Evolutionary conservation across 2,113 vertebrate genomes (phyloP), one percentile per base, ranked within the genome.

Genomic region (Halichoeres trimaculatus): DNA sequence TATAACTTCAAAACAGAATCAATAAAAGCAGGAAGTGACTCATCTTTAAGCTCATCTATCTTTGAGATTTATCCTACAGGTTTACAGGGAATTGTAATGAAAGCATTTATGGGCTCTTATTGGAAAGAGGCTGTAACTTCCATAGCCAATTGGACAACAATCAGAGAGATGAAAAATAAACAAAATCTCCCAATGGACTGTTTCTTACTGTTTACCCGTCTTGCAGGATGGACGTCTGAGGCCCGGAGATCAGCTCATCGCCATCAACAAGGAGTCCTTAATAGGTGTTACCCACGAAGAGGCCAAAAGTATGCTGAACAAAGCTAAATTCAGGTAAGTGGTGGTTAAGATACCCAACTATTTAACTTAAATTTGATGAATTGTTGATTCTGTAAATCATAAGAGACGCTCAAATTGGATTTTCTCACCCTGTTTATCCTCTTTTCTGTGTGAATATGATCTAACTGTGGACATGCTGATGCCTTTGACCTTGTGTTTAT

Each of bases 211-310:
- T 19, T 17, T 45, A 45, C 43, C 0, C 79, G 35, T 82, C 64
- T 40, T 87, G 57, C 87, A 98, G 96, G 96, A 97, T 30, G 96
- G 96, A 67, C 94, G 95, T 1, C 91, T 97, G 38, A 90, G 95
- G 70, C 94, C 94, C 0, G 96, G 96, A 55, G 96, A 97, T 86
- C 96, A 97, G 61, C 94, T 98, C 17, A 94, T 98, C 0, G 95
- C 96, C 40, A 94, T 98, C 71, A 96, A 97, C 69, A 97, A 95
- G 87, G 96, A 97, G 83, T 96, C 96, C 1, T 76, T 98, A 76
- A 95, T 98, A 72, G 96, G 96, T 17, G 90, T 95, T 68, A 97
- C 96, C 0, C 83, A 95, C 0, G 96, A 98, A 72, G 96, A 97
- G 87, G 96, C 96, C 81, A 96, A 95, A 85, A 93, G 92, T 84